Percentiles rank a stretch among this genome's conserved stretches.
Evolutionary conservation across 1,140 invertebrate genomes (phyloP).

Genomic region (Stegodyphus dumicola): DNA sequence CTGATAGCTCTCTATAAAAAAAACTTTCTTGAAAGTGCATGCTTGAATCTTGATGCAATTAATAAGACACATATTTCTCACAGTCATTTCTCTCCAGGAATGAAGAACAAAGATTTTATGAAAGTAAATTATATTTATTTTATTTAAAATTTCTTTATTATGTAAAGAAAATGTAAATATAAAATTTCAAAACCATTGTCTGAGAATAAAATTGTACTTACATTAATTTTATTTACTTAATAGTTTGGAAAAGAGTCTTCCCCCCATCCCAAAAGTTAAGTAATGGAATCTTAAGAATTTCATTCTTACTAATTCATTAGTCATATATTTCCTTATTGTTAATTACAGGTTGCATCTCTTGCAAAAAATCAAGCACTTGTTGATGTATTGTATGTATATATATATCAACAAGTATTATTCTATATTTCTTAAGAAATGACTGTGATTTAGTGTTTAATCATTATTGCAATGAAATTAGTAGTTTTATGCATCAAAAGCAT

Average conservation of each 20-base stretch:
- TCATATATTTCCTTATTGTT: too few species aligned
- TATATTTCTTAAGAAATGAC: conserved; percentile 21
- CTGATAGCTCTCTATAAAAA: not conserved
- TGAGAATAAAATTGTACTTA: too few species aligned
- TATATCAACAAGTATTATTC: not conserved
- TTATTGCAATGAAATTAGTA: conserved; percentile 19
- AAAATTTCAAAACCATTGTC: too few species aligned
- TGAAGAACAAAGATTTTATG: not conserved
- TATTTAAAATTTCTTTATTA: not conserved
- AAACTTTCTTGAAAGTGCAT: conserved; percentile 33
- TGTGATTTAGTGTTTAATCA: conserved; percentile 26
- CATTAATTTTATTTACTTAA: too few species aligned
- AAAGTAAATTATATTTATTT: not conserved
- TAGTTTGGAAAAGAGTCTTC: too few species aligned
- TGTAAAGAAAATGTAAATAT: not conserved
- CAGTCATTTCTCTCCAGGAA: conserved; percentile 17
- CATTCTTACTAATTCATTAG: too few species aligned
- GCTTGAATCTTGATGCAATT: conserved; percentile 30
- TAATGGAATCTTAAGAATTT: too few species aligned
- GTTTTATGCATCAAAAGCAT: conserved; percentile 46
- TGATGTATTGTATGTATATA: too few species aligned
- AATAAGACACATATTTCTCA: conserved; percentile 6
- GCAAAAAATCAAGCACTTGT: too few species aligned
- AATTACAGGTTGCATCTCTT: too few species aligned
- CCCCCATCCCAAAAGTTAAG: too few species aligned